phyloP scores from a whole-genome alignment of 2,113 vertebrate genomes.

The Rissa tridactyla region DNA sequence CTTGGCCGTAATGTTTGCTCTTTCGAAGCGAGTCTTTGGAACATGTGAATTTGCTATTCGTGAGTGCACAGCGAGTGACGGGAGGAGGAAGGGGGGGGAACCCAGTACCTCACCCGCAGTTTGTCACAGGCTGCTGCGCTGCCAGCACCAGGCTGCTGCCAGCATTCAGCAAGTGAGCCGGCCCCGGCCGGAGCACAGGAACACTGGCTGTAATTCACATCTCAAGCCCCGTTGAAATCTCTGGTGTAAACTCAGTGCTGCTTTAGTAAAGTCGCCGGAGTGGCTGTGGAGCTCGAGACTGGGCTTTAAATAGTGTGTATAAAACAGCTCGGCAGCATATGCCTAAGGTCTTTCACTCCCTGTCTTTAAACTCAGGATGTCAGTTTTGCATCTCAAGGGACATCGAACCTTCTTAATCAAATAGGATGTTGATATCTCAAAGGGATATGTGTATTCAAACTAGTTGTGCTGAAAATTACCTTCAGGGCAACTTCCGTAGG shows the following conservation, averaged over 20 bases:
- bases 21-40: neutral
- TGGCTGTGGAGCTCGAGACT: neutral
- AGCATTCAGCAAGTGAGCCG: neutral
- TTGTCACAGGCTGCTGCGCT: neutral
- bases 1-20: neutral
- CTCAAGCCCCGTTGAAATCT: neutral
- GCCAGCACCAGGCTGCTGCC: neutral
- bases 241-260: neutral
- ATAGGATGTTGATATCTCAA: neutral
- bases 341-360: neutral
- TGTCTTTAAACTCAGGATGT: neutral
- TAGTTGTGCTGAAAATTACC: neutral
- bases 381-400: neutral
- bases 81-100: neutral
- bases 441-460: neutral
- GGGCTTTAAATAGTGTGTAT: neutral
- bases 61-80: neutral
- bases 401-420: neutral
- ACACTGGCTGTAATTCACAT: neutral
- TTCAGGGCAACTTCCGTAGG: neutral
- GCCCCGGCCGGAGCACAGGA: neutral
- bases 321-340: fast-evolving
- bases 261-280: neutral
- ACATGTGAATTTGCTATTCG: neutral
- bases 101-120: fast-evolving